These are phyloP conservation scores for Hypomecis atomaria DNA, from an alignment of 2,888 invertebrate species.

Conservation along the genomic window DNA sequence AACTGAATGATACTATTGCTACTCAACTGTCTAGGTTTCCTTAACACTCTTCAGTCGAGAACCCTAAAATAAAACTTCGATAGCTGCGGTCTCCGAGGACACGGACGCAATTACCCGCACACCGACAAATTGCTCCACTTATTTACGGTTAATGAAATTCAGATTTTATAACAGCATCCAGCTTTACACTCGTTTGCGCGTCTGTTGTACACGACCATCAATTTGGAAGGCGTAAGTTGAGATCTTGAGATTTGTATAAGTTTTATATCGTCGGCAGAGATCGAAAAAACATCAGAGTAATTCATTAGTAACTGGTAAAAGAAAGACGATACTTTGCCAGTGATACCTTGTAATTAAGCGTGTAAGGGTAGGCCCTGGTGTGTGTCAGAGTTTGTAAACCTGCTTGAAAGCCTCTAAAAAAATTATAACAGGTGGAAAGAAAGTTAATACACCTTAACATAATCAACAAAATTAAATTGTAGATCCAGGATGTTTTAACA, in stretches of 20 bases:
- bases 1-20: too few species aligned
- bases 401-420: too few species aligned
- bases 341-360: too few species aligned
- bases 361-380: too few species aligned
- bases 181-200: conserved; percentile 63
- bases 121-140: conserved; percentile 65
- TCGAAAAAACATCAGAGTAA: background rate
- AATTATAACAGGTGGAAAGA: too few species aligned
- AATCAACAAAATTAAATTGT: too few species aligned
- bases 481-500: too few species aligned
- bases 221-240: conserved; percentile 51
- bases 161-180: conserved; percentile 65
- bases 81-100: conserved; percentile 46
- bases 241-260: conserved; percentile 46
- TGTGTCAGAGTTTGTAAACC: too few species aligned
- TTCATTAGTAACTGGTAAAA: too few species aligned
- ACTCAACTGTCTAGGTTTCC: background rate
- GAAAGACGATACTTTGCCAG: too few species aligned
- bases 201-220: conserved; percentile 63
- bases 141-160: conserved; percentile 72
- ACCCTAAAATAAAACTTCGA: conserved; percentile 38
- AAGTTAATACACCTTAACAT: too few species aligned
- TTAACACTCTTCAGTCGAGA: background rate
- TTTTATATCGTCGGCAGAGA: conserved; percentile 41
- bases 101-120: conserved; percentile 57